Conservation (phyloP, 2,888 invertebrate genomes). For the Lottia gigantea region DNA sequence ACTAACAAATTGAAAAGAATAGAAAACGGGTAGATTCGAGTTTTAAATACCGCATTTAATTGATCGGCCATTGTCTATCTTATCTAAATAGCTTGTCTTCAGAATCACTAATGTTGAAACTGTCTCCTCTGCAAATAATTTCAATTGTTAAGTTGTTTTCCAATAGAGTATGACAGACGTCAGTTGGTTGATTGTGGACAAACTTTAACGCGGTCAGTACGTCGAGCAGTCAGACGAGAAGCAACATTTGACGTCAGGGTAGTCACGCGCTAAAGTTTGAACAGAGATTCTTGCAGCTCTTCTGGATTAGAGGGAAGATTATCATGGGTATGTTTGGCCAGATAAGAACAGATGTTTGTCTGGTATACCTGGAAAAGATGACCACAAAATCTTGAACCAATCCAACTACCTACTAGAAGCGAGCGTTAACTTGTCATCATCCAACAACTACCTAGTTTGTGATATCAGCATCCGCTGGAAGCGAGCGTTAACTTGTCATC, state of each 20-base stretch:
- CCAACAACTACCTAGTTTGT: too few relatives aligned
- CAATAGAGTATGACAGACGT: background rate
- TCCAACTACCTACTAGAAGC: too few relatives aligned
- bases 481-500: too few relatives aligned
- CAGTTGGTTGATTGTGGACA: background rate
- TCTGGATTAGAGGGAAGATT: background rate
- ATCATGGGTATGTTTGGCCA: background rate
- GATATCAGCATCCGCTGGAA: too few relatives aligned
- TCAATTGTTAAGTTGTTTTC: slow-evolving; percentile 1
- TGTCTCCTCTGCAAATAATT: background rate
- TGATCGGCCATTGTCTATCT: background rate
- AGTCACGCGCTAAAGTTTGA: slow-evolving; percentile 8
- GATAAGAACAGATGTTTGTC: background rate
- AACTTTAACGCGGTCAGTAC: background rate
- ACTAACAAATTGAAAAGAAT: background rate
- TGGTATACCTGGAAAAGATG: background rate
- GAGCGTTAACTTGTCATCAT: too few relatives aligned
- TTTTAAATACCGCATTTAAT: slow-evolving; percentile 2
- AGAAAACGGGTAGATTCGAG: background rate
- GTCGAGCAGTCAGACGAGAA: background rate
- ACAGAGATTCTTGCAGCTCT: slow-evolving; percentile 7
- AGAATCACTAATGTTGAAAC: background rate
- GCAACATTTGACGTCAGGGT: background rate
- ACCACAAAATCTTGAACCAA: too few relatives aligned
- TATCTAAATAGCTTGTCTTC: background rate